Conservation (phyloP, 2,113 vertebrate genomes). For the Petrocephalus microphthalmus region DNA sequence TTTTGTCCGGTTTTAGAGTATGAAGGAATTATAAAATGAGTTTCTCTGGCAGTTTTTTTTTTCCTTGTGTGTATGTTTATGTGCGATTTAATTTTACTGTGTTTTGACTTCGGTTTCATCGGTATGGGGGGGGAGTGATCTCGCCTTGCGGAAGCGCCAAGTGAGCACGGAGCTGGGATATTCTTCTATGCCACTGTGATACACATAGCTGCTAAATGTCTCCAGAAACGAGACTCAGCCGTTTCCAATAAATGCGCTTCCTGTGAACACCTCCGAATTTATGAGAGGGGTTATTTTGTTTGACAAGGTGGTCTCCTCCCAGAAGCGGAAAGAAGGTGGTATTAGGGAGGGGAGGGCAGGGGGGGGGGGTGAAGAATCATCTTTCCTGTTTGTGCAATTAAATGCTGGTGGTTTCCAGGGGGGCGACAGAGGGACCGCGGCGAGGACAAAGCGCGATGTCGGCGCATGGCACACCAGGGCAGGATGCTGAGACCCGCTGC, state of each 20-base stretch:
- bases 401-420: not conserved
- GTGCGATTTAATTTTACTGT: not conserved
- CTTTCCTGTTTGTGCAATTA: not conserved
- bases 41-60: not conserved
- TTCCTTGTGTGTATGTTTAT: not conserved
- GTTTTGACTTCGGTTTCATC: not conserved
- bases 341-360: too few species aligned
- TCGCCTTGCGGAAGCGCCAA: not conserved
- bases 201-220: not conserved
- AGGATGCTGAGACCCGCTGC: conserved; percentile 7
- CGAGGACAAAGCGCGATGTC: conserved; percentile 34
- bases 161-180: not conserved
- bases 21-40: not conserved
- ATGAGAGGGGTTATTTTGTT: not conserved
- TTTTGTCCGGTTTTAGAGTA: not conserved
- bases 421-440: not conserved
- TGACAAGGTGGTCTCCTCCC: not conserved
- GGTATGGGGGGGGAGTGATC: not conserved
- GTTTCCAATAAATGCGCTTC: not conserved
- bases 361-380: not conserved
- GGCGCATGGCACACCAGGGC: conserved; percentile 25
- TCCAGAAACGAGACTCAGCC: not conserved
- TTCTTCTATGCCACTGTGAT: not conserved
- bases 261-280: not conserved
- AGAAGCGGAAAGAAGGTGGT: not conserved